Conservation (phyloP, 30 jellyfish, hydroid and myxozoan species). For the Pseudorhiza aurosa region DNA sequence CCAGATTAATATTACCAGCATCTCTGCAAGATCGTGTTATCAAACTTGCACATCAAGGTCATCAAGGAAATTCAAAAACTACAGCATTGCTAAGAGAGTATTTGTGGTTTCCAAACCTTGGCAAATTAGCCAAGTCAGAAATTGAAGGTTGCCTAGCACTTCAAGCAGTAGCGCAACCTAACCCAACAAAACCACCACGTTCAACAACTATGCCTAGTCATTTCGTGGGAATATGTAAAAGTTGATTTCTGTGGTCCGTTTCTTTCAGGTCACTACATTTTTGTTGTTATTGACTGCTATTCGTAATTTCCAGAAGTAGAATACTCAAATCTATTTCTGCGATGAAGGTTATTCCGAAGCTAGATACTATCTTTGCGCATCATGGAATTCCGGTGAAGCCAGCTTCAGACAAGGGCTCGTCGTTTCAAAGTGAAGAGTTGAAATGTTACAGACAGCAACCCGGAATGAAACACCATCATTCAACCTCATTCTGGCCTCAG, state of each 20-base stretch:
- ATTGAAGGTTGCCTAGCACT: conserved; percentile 11
- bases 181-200: conserved; percentile 39
- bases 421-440: no score
- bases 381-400: no score
- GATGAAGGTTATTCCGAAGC: conserved; percentile 27
- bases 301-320: conserved; percentile 40
- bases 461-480: no score
- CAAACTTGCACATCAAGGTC: conserved; percentile 54
- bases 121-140: conserved; percentile 30
- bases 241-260: conserved; percentile 35
- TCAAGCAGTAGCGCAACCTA: conserved; percentile 24
- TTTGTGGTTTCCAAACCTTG: conserved; percentile 46
- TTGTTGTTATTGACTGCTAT: conserved; percentile 32
- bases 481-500: no score
- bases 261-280: conserved; percentile 10
- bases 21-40: conserved; percentile 30
- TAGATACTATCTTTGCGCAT: conserved; percentile 19
- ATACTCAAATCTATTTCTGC: conserved; percentile 21
- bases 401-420: no score
- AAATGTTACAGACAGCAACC: no score
- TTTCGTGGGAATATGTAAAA: conserved; percentile 31
- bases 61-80: conserved; percentile 36
- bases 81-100: conserved; percentile 45
- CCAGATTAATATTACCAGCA: conserved; percentile 46
- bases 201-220: conserved; percentile 16